Conservation (phyloP, 2,888 invertebrate species). For the Xestia rhomboidea region DNA sequence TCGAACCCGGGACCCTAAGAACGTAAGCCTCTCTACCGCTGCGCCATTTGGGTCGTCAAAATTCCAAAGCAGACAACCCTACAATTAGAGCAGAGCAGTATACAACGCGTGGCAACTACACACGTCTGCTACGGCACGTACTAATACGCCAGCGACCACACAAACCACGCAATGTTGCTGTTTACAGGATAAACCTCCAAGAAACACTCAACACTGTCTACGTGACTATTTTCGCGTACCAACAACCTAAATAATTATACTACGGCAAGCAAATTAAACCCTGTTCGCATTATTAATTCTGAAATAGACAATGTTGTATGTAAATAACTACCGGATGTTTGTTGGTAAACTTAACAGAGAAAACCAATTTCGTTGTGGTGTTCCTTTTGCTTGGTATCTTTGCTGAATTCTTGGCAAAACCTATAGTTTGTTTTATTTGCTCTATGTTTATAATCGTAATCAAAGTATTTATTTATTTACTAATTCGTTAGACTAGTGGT, state of each 20-base stretch:
- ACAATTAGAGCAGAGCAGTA: neutral
- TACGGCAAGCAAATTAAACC: conserved; percentile 9
- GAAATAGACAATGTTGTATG: conserved; percentile 13
- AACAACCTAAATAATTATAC: conserved; percentile 42
- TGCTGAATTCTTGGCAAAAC: conserved; percentile 8
- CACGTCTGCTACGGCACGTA: conserved; percentile 49
- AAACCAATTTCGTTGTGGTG: conserved; percentile 28
- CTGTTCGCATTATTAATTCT: conserved; percentile 2
- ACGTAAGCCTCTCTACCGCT: no score
- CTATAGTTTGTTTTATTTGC: neutral
- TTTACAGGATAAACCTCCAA: conserved; percentile 59
- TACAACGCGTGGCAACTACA: conserved; percentile 39
- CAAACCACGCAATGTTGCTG: conserved; percentile 20
- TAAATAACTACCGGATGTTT: conserved; percentile 23
- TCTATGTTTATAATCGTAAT: no score
- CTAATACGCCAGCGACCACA: conserved; percentile 18
- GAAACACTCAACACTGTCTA: conserved; percentile 45
- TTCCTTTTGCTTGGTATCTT: conserved; percentile 19
- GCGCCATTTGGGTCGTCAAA: no score
- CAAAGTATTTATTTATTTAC: no score
- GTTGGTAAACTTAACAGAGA: conserved; percentile 17
- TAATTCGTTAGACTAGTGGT: no score
- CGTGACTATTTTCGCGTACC: conserved; percentile 64
- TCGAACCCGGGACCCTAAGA: no score
- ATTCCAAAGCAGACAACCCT: conserved; percentile 28